Base-by-base conservation (phyloP, 2,113 vertebrate species). In the Nannobrachium achirus region DNA sequence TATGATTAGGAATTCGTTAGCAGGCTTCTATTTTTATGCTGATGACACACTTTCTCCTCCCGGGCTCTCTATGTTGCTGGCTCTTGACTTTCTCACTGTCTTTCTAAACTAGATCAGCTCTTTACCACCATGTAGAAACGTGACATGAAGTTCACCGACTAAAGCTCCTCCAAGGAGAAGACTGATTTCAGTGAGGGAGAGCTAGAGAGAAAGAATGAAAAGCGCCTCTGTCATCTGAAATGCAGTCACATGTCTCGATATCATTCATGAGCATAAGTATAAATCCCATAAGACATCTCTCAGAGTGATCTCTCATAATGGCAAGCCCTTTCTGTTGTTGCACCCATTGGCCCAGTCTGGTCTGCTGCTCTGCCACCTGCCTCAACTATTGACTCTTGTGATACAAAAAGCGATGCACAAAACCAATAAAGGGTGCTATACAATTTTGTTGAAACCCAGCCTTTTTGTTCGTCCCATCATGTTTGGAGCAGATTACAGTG, bases 1-100 rank as follows among this genome's bases (percentile, higher is more conserved):
- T 91, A 91, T 92, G 92, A 92, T 92, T 92, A 92, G 90, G 91
- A 92, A 92, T 92, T 92, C 83, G 91, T 92, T 92, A 90, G 91
- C 78, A 19, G 81, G 86, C 83, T 92, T 91, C 92, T 93, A 93
- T 93, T 93, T 93, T 92, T 90, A 90, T 91, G 91, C 91, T 92
- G 91, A 93, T 93, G 92, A 91, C 91, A 93, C 89, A 93, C 89
- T 93, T 93, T 92, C 90, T 80, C 84, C 87, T 89, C 79, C 76
- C 67, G 53, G 78, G 88, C 88, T 77, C 74, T 74, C 56, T 51
- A 69, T 89, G 84, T 86, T 89, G 89, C 91, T 91, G 80, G 84
- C 86, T 91, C 86, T 88, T 87, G 89, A 91, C 87, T 91, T 92
- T 92, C 86, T 90, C 88, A 56, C 86, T 76, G 83, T 86, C 87